phyloP scores from a whole-genome alignment of 2,888 invertebrate species.

The Ernsta delagoae region DNA sequence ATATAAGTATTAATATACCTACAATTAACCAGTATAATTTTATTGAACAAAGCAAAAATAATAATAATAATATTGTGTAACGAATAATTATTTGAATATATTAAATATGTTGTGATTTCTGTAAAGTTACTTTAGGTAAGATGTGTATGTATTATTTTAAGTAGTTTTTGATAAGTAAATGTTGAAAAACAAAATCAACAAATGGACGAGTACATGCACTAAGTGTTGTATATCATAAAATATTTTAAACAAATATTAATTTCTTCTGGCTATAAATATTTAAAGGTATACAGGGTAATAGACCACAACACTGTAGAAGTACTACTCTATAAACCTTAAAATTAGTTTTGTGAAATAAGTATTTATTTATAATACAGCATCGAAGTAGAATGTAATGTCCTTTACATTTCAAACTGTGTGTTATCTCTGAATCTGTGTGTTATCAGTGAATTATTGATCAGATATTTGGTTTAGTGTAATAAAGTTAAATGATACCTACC shows the following conservation, averaged over 20 bases:
- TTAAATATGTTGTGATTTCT: slow-evolving; percentile 75
- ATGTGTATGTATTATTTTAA: slow-evolving; percentile 62
- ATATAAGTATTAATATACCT: slow-evolving; percentile 8
- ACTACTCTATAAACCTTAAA: slow-evolving; percentile 3
- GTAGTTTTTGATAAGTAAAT: slow-evolving; percentile 84
- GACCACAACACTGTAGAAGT: slow-evolving; percentile 46
- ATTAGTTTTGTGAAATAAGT: neutral
- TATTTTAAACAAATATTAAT: neutral
- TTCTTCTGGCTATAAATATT: slow-evolving; percentile 10
- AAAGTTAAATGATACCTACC: no score
- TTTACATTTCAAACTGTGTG: no score
- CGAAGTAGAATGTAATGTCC: no score
- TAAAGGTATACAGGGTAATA: slow-evolving; percentile 79
- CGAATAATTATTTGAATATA: slow-evolving; percentile 53
- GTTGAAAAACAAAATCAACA: slow-evolving; percentile 65
- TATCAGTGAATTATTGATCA: no score
- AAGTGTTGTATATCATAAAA: slow-evolving; percentile 14
- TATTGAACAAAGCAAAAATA: slow-evolving; percentile 59
- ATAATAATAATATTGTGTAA: slow-evolving; percentile 45
- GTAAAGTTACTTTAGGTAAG: slow-evolving; percentile 76
- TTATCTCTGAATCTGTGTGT: no score
- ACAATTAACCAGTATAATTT: slow-evolving; percentile 52
- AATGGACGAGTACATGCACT: slow-evolving; percentile 68
- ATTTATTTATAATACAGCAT: neutral
- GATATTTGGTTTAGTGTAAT: no score